Evolutionary conservation across 2,888 invertebrate species (phyloP), one percentile per base, ranked within the genome.

Genomic region (Beris morrisii): DNA sequence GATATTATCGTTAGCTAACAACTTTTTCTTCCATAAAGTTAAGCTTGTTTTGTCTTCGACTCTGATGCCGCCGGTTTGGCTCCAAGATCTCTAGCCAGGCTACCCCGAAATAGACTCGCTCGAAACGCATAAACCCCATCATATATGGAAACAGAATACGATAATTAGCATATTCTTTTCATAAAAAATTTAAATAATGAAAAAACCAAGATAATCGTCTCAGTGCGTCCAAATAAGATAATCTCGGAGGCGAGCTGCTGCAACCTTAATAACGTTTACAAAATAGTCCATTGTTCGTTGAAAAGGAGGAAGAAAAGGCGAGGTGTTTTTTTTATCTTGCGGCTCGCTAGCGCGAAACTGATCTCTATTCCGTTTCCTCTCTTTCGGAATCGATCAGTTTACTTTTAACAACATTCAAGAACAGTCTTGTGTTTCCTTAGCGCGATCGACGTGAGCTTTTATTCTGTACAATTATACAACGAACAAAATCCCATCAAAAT

Each of bases 331-430:
- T 54, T 54, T 12, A 11, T 9, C 53, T 30, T 12, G 4, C 15
- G 52, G 31, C 9, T 31, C 9, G 22, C 52, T 31, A 30, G 11
- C 31, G 30, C 30, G 4, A 31, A 53, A 53, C 11, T 11, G n/a
- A 53, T 53, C 28, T 53, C 28, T 30, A 53, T 53, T 12, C 30
- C 15, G 4, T 52, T 50, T 15, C 15, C 50, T 50, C 50, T 50
- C 50, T 50, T 11, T 15, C 5, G 4, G n/a, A 50, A n/a, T n/a
- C 73, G 75, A 75, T 78, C 78, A 79, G 79, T 79, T 77, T 75
- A 73, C 73, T 73, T 72, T 73, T 75, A 75, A 74, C 76, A 75
- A 74, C 75, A 74, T 75, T 73, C 74, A 75, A 76, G 77, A 76
- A 75, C 76, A 77, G 78, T 76, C 76, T 48, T 67, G 50, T 15